Evolutionary conservation across 2,888 invertebrate genomes (phyloP).

Genomic region (Falcaria lacertinaria): DNA sequence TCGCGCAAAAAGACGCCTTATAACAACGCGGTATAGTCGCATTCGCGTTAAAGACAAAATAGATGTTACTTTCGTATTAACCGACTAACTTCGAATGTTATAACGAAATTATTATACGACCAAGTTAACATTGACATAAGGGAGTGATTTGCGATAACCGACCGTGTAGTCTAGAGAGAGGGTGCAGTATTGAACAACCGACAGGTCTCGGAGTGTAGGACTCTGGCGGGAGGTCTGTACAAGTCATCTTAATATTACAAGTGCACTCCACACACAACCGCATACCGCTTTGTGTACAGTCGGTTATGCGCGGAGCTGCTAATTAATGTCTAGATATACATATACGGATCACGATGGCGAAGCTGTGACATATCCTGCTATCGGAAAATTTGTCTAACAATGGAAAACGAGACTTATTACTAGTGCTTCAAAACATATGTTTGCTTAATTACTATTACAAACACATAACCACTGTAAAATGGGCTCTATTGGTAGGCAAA

Average conservation of each 20-base stretch:
- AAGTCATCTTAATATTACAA: background rate
- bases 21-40: background rate
- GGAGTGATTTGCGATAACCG: no score
- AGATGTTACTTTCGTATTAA: no score
- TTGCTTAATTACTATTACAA: background rate
- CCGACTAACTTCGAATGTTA: no score
- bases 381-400: background rate
- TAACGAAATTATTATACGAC: no score
- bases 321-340: background rate
- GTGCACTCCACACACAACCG: background rate
- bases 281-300: background rate
- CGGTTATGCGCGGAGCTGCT: background rate
- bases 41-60: background rate
- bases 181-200: no score
- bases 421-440: background rate
- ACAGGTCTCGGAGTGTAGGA: background rate
- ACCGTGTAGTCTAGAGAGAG: no score
- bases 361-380: constrained; percentile 4
- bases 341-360: constrained; percentile 8
- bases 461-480: background rate
- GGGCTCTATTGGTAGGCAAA: background rate
- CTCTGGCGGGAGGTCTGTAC: background rate
- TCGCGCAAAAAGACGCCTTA: background rate
- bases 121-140: no score
- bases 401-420: background rate